Conservation (phyloP, 2,888 invertebrate species). For the Catocala fraxini region DNA sequence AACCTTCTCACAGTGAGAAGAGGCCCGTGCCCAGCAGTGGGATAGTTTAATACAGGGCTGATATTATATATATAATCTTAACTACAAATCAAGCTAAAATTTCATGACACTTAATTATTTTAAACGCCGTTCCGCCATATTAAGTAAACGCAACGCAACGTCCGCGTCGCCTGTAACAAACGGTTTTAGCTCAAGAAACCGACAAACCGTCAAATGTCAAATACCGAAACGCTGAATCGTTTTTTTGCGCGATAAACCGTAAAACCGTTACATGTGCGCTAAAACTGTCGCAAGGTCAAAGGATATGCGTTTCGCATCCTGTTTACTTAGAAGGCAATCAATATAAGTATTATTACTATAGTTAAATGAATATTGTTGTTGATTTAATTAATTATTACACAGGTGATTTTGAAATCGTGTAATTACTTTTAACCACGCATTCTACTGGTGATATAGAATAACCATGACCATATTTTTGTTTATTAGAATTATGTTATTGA, state of each 20-base stretch:
- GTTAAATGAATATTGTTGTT: too few relatives aligned
- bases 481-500: too few relatives aligned
- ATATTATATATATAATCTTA: too few relatives aligned
- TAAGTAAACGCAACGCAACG: not conserved
- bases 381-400: not conserved
- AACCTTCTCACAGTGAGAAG: too few relatives aligned
- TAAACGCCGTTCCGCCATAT: constrained; percentile 11
- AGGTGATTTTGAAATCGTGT: too few relatives aligned
- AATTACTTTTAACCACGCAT: too few relatives aligned
- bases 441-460: too few relatives aligned
- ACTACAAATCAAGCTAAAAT: constrained; percentile 7
- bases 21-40: too few relatives aligned
- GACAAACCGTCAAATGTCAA: constrained; percentile 9
- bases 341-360: not conserved
- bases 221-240: constrained; percentile 4
- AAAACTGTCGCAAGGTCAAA: constrained; percentile 6
- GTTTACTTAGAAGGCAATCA: not conserved
- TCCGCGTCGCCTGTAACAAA: not conserved
- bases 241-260: constrained; percentile 5
- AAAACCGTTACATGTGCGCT: constrained; percentile 10
- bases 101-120: constrained; percentile 6
- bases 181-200: constrained; percentile 7
- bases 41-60: too few relatives aligned
- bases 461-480: too few relatives aligned
- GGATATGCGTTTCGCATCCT: not conserved